Base-by-base conservation (phyloP, 2,113 vertebrate species). In the Poeciliopsis turrubarensis region DNA sequence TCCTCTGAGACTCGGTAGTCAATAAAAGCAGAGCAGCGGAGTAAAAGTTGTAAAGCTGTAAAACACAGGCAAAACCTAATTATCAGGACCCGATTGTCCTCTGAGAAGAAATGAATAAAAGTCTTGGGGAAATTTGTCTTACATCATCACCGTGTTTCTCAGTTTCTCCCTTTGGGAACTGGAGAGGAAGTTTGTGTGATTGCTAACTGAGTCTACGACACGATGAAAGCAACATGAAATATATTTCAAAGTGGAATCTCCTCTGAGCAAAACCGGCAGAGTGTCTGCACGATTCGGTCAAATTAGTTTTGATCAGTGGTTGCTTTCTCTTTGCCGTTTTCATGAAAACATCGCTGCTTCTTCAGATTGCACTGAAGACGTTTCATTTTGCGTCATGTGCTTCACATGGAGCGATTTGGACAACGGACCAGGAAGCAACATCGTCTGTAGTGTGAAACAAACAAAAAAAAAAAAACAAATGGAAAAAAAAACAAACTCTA, bases 41-140 rank as follows among this genome's bases (percentile, higher is more conserved):
- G 34, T 12, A 37, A 37, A 37, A 3, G 10, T 37, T 37, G 34
- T 37, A 37, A 37, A 12, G 70, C 79, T 70, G 74, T 54, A 85
- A 29, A 5, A 27, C 68, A 4, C 61, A 6, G 39, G 13, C 82
- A 80, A 69, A 71, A 51, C 37, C 41, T 64, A 75, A 65, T 74
- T 73, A 87, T 77, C n/a, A 66, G 60, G 25, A 68, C 12, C 72
- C 66, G 78, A 82, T 71, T 83, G 73, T 68, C 83, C 61, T 65
- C 69, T 67, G 25, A 67, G 65, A 86, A 70, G 67, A 69, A 70
- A 62, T 7, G 54, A 65, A 60, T 29, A 63, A 74, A 77, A 13
- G 22, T 69, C 60, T 75, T 47, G 27, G 65, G 4, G 3, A 37
- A 72, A 84, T 79, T 69, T 51, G 19, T 65, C 31, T 70, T 4